Percentiles rank a stretch among this genome's conserved stretches.
phyloP scores from a whole-genome alignment of 2,888 invertebrate genomes.

The Leptinotarsa juncta region DNA sequence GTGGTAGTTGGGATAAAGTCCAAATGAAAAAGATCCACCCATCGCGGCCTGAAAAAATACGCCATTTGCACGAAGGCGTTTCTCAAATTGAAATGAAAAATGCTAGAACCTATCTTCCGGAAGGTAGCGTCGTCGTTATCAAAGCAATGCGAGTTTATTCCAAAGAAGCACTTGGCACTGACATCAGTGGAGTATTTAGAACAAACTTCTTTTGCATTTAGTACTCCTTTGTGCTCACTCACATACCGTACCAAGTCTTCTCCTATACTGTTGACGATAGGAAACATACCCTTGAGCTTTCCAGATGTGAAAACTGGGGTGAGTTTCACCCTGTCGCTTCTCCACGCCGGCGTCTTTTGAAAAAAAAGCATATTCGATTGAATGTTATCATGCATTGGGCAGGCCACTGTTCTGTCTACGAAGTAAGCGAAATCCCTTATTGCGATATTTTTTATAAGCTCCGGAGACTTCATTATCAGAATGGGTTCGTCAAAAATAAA shows the following conservation, averaged over 20 bases:
- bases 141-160: conserved; percentile 63
- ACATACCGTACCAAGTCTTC: conserved; percentile 20
- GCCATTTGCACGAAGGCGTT: conserved; percentile 51
- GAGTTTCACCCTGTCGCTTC: conserved; percentile 66
- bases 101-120: conserved; percentile 56
- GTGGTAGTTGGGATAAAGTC: conserved; percentile 52
- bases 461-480: conserved; percentile 65
- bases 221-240: conserved; percentile 17
- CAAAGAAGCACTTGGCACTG: conserved; percentile 66
- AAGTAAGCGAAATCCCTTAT: conserved; percentile 68
- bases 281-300: conserved; percentile 69
- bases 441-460: conserved; percentile 66
- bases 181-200: conserved; percentile 65
- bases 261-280: conserved; percentile 58
- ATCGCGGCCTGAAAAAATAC: conserved; percentile 51
- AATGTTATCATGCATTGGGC: conserved; percentile 64
- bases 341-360: conserved; percentile 69
- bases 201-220: conserved; percentile 58
- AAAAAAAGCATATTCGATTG: conserved; percentile 64
- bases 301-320: conserved; percentile 70
- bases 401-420: conserved; percentile 64
- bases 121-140: conserved; percentile 61
- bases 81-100: conserved; percentile 57
- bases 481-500: conserved; percentile 67
- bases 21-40: conserved; percentile 52